Conservation (phyloP, 2,797 vertebrate genomes). For the Iguana delicatissima region DNA sequence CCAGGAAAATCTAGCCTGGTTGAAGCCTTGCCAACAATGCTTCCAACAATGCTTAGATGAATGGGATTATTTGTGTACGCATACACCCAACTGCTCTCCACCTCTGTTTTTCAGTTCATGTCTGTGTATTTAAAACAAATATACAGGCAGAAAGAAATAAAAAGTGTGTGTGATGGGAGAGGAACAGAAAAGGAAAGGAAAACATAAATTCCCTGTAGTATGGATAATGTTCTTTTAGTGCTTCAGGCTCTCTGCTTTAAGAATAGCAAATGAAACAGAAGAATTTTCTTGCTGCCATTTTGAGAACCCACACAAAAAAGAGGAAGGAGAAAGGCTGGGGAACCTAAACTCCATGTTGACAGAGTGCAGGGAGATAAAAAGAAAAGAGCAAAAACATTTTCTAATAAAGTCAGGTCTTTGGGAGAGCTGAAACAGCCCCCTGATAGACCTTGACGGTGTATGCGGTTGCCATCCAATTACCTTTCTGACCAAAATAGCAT, state of each 20-base stretch:
- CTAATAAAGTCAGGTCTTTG: not conserved
- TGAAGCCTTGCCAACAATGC: not conserved
- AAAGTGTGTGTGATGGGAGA: too few relatives aligned
- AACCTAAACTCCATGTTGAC: not conserved
- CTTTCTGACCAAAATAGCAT: not conserved
- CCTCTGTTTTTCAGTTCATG: conserved; percentile 8
- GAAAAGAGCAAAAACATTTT: not conserved
- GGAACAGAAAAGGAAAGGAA: not conserved
- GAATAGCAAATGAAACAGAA: not conserved
- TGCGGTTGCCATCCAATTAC: rapidly evolving
- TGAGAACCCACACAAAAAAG: not conserved
- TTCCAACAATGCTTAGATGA: not conserved
- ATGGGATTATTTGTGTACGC: conserved; percentile 17
- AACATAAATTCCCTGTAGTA: conserved; percentile 8
- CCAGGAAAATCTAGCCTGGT: not conserved
- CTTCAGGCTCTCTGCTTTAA: conserved; percentile 26
- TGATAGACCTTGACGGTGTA: not conserved
- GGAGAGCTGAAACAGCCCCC: not conserved
- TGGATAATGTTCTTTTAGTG: not conserved
- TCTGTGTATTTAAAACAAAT: not conserved
- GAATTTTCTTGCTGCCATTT: conserved; percentile 35
- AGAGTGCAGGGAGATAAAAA: too few relatives aligned
- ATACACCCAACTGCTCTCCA: not conserved
- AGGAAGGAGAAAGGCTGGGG: not conserved
- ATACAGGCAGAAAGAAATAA: not conserved